Conservation (phyloP, 2,797 vertebrate genomes). For the Phrynocephalus forsythii region DNA sequence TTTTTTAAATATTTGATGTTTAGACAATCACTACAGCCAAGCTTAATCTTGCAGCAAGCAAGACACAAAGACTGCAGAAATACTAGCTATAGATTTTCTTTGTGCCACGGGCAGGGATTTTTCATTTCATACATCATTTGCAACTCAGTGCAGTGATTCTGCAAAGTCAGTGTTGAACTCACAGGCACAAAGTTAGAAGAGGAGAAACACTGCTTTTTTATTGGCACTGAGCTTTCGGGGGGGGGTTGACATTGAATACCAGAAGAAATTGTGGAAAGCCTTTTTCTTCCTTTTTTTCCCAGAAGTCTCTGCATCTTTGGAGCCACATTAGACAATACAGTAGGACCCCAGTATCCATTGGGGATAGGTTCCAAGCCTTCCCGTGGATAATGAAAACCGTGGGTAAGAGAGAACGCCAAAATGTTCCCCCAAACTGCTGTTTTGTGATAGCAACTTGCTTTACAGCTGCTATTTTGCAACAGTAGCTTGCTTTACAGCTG, state of each 20-base stretch:
- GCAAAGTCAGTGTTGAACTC: slow-evolving; percentile 43
- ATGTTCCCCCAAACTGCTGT: no score
- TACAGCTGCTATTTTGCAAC: no score
- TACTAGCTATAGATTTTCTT: slow-evolving; percentile 56
- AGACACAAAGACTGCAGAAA: slow-evolving; percentile 37
- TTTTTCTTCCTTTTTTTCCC: background rate
- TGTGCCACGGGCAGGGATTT: slow-evolving; percentile 45
- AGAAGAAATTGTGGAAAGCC: no score
- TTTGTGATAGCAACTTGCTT: no score
- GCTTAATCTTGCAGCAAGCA: slow-evolving; percentile 48
- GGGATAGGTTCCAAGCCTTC: no score
- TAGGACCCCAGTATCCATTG: no score
- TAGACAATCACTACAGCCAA: slow-evolving; percentile 28
- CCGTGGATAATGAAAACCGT: no score
- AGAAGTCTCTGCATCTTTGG: background rate
- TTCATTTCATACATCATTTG: slow-evolving; percentile 70
- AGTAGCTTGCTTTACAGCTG: no score
- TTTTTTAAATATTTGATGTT: slow-evolving; percentile 22
- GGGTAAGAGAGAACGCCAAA: no score
- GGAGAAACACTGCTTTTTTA: slow-evolving; percentile 22
- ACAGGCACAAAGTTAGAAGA: slow-evolving; percentile 36
- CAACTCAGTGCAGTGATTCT: slow-evolving; percentile 58
- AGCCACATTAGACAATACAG: background rate
- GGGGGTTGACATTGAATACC: slow-evolving; percentile 10
- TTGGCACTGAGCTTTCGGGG: background rate